These are phyloP conservation scores for Pristionchus mayeri DNA, from an alignment of 2,888 invertebrate genomes.

Conservation along the genomic window DNA sequence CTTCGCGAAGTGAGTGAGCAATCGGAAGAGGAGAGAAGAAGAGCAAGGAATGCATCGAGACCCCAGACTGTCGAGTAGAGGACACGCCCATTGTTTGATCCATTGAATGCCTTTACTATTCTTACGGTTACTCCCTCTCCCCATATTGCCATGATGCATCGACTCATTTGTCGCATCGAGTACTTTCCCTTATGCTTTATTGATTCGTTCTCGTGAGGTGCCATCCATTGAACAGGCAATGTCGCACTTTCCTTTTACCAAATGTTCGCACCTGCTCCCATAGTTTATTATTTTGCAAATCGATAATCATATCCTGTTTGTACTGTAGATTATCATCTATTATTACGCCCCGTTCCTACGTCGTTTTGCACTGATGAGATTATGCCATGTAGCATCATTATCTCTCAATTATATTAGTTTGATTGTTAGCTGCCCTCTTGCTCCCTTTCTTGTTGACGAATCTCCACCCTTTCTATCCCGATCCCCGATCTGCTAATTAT, in stretches of 20 bases:
- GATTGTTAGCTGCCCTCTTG: conserved; percentile 29
- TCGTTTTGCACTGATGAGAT: not conserved
- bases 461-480: not conserved
- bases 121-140: not conserved
- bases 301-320: conserved; percentile 10
- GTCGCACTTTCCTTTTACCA: not conserved
- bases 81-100: not conserved
- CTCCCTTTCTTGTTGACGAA: conserved; percentile 13
- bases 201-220: not conserved
- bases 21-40: conserved; percentile 38
- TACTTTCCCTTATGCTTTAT: conserved; percentile 14
- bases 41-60: conserved; percentile 17
- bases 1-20: conserved; percentile 42
- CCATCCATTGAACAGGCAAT: conserved; percentile 3
- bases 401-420: conserved; percentile 33
- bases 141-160: not conserved
- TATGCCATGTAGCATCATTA: conserved; percentile 1
- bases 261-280: not conserved
- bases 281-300: not conserved
- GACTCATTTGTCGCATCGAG: not conserved
- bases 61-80: conserved; percentile 38
- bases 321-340: conserved; percentile 29
- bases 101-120: not conserved
- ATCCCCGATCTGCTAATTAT: conserved; percentile 16
- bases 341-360: not conserved